Evolutionary conservation across 2,113 vertebrate genomes (phyloP), one percentile per base, ranked within the genome.

Genomic region (Lepus timidus): DNA sequence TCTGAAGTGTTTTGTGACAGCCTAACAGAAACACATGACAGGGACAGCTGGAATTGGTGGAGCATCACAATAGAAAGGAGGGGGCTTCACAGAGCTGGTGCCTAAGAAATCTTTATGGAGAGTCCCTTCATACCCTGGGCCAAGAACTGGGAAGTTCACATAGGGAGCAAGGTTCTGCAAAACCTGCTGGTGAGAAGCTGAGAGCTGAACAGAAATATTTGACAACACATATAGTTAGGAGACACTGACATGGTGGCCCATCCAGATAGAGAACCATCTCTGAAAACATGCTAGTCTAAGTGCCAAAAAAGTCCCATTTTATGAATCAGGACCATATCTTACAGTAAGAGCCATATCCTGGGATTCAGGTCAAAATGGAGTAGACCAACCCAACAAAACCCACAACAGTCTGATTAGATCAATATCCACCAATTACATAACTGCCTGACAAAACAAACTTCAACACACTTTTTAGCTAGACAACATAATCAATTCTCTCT

Each of bases 381-480:
- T 2, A 80, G 73, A 80, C 10, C 1, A 79, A 6, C 23, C 27
- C 74, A 74, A 81, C 27, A 91, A 85, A 95, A 3, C 67, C 62
- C 76, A 55, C 70, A 68, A 80, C 62, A 85, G 7, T 82, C 52
- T 75, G 36, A 44, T 6, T 44, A 9, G 36, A 68, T 78, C 29
- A 61, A 85, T 22, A 82, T 29, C 33, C 23, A 58, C 20, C 62
- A 79, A 62, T 78, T 29, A 76, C 61, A 22, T 61, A 83, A 70
- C 12, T 51, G 3, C 71, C 49, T 79, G 49, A 22, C 49, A 83
- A 82, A 86, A 52, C 44, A 89, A 92, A 93, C 44, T n/a, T 83
- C 64, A 83, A 71, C 19, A 68, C 4, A 55, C 10, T 89, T 95
- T 89, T 86, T 68, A 96, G n/a, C 80, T 85, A 93, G 55, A 81